A percentile compares a stretch with the other conserved stretches of the same genome.
Evolutionary conservation across 2,113 vertebrate species (phyloP).

Genomic region (Ia io): DNA sequence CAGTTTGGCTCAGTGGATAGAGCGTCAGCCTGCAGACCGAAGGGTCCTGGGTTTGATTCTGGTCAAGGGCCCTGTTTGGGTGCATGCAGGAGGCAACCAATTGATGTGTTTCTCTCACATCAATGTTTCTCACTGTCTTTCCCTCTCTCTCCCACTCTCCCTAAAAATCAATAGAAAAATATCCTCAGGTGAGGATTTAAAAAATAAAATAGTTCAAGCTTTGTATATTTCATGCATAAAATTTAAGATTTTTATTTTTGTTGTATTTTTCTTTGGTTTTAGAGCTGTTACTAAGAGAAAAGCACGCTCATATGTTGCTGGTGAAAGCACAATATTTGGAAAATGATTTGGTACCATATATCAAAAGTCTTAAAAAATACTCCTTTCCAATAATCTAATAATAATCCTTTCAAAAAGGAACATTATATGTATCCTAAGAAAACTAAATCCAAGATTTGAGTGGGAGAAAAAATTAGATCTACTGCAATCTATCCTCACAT

Average conservation of each 20-base stretch:
- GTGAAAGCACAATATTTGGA: constrained; percentile 19
- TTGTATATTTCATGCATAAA: not conserved
- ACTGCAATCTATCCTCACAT: not conserved
- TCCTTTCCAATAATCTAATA: constrained; percentile 10
- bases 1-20: too few species aligned
- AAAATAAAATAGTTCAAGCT: not conserved
- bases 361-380: constrained; percentile 34
- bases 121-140: too few species aligned
- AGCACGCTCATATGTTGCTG: not conserved
- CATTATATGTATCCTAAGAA: not conserved
- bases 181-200: too few species aligned
- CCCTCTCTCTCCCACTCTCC: too few species aligned
- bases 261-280: not conserved
- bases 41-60: too few species aligned
- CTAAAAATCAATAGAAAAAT: too few species aligned
- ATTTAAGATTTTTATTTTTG: constrained; percentile 14
- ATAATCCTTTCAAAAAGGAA: not conserved
- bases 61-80: too few species aligned
- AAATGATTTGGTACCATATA: not conserved
- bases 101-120: too few species aligned
- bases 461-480: not conserved
- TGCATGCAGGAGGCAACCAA: too few species aligned
- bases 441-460: not conserved
- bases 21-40: too few species aligned
- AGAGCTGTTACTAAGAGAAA: constrained; percentile 29